Evolutionary conservation across 2,888 invertebrate species (phyloP), one percentile per base, ranked within the genome.

Genomic region (Apeira syringaria): DNA sequence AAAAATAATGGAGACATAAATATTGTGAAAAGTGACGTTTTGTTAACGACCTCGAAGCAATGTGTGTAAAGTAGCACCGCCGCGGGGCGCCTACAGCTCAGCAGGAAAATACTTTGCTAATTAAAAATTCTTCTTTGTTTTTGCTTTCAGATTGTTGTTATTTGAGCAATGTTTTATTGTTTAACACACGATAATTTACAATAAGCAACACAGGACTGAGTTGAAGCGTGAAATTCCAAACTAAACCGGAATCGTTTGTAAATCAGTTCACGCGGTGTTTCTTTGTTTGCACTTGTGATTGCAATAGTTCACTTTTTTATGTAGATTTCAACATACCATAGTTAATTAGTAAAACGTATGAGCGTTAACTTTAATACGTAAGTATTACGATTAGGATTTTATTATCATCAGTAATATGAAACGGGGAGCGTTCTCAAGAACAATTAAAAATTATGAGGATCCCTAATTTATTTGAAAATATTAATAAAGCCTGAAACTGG

Each of bases 1-100:
- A 81, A 82, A 82, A 78, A 80, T 82, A 82, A 83, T 82, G 80
- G 78, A 83, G 80, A 83, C 82, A 84, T 86, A 83, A 83, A 84
- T 83, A 84, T 80, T 68, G 76, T 80, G 79, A 84, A 85, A 81
- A 81, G 73, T 80, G 85, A 83, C 83, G 79, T 87, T 82, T 80
- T 66, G 78, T 84, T 82, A 86, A 86, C 80, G 84, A 83, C 66
- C 68, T 66, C 65, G 56, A 61, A 59, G 78, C 80, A 74, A 76
- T 68, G 80, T 76, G 80, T 76, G 70, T 82, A 77, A 80, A 83
- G 85, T 83, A 85, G 83, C 80, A 36, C 53, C 84, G 50, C 84
- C 31, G 68, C 83, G 74, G 85, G 87, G 81, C 60, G 80, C 67
- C 68, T 47, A 50, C 59, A 56, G 45, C 68, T 50, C 70, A 58